A percentile compares a stretch with the other conserved stretches of the same genome.
These are phyloP conservation scores for Rhyacophila evoluta DNA, from an alignment of 2,888 invertebrate species.

Conservation along the genomic window DNA sequence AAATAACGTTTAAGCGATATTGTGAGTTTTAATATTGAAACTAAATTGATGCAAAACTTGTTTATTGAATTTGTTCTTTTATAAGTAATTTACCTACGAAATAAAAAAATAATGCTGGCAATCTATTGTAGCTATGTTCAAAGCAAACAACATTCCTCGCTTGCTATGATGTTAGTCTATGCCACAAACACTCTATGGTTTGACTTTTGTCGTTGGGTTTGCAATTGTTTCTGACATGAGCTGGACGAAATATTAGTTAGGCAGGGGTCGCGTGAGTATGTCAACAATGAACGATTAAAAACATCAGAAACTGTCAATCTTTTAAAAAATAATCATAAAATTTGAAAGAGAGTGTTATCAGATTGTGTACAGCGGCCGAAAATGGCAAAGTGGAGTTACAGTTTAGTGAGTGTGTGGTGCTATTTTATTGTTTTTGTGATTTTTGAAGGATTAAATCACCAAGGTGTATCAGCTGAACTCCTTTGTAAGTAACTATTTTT, in stretches of 20 bases:
- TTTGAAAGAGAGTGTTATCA: neutral
- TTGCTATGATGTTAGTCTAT: no score
- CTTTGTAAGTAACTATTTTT: conserved; percentile 35
- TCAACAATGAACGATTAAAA: conserved; percentile 39
- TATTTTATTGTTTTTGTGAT: conserved; percentile 31
- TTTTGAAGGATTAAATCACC: conserved; percentile 34
- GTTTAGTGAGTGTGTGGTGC: conserved; percentile 31
- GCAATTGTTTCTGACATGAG: neutral
- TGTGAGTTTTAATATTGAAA: no score
- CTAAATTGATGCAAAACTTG: no score
- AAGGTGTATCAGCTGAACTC: conserved; percentile 30
- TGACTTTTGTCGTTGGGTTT: no score
- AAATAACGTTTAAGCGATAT: no score
- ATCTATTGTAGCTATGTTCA: no score
- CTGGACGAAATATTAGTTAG: no score
- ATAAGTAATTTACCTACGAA: no score
- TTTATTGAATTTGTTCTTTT: no score
- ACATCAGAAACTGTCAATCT: conserved; percentile 20
- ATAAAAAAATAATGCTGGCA: no score
- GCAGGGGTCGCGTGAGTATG: conserved; percentile 32
- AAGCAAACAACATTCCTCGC: no score
- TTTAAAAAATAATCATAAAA: neutral
- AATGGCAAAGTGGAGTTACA: conserved; percentile 32
- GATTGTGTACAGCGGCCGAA: conserved; percentile 13
- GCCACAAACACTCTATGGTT: no score